Base-by-base conservation (phyloP, 2,888 invertebrate genomes). In the Folsomia manolachei region DNA sequence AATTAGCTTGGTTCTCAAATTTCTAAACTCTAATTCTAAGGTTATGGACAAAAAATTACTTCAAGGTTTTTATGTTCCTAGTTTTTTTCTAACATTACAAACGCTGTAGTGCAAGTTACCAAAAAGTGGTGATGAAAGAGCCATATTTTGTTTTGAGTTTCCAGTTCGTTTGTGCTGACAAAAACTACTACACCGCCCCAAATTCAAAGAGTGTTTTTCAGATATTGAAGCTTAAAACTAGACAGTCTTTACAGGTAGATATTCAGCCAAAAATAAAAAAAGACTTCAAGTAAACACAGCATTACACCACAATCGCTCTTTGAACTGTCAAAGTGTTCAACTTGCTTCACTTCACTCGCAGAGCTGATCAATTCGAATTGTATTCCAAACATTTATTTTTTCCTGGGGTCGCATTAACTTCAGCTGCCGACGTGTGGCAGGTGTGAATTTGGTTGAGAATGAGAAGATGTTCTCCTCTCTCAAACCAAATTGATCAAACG, bases 61-160 rank as follows among this genome's bases (percentile, higher is more conserved):
- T n/a, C n/a, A n/a, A n/a, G n/a, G 18, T 51, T 51, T 51, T 51
- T 11, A 51, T 51, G 9, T 51, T 51, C 18, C 51, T 51, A 7
- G 19, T 56, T 56, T 7, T 56, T n/a, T 7, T 24, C 7, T 7
- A n/a, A 11, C 9, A n/a, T 11, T 7, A n/a, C 9, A 7, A 7
- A 56, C 56, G n/a, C 56, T 56, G 56, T 7, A n/a, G n/a, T 56
- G 56, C n/a, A n/a, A n/a, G 56, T 56, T 56, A n/a, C 7, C n/a
- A 14, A 56, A 56, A n/a, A n/a, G 56, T 4, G 56, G n/a, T n/a
- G 56, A 56, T 56, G 56, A n/a, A 56, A 14, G 18, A 4, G n/a
- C 7, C 9, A 56, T 56, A 11, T 56, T 56, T 21, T 56, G 56
- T 56, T 56, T 56, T n/a, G 56, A 56, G 21, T 11, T 56, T 56